Percentiles rank a stretch among this genome's conserved stretches.
Conservation (phyloP, 2,888 invertebrate species). For the Nephrotoma flavescens region DNA sequence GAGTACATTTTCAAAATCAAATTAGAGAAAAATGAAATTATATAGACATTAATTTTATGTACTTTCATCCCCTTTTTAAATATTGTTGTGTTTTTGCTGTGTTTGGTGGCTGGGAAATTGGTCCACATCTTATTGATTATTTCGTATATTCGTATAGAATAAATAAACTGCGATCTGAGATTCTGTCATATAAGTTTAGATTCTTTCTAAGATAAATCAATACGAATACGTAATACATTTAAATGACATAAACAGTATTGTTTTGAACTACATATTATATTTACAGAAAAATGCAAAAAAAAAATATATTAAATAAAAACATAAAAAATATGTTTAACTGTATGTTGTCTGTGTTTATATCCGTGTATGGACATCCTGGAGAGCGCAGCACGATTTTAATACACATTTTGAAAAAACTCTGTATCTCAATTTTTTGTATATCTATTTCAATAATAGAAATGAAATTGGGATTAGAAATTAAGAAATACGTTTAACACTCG, state of each 20-base stretch:
- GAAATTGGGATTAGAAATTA: not conserved
- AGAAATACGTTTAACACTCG: not conserved
- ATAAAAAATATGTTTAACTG: conserved; percentile 1
- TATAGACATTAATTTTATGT: not conserved
- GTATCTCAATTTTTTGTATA: not conserved
- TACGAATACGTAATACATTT: not conserved
- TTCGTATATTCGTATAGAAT: not conserved
- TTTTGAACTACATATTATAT: not conserved
- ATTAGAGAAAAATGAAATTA: not conserved
- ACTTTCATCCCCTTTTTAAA: not conserved
- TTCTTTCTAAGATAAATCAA: not conserved
- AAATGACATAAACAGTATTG: not conserved
- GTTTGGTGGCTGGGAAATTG: not conserved
- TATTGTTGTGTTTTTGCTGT: not conserved
- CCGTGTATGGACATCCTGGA: conserved; percentile 4
- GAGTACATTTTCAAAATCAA: not conserved
- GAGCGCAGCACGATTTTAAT: not conserved
- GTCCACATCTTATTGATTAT: not conserved
- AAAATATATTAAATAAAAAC: not conserved
- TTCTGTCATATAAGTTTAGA: not conserved
- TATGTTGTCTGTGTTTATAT: conserved; percentile 3
- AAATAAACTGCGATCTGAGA: not conserved
- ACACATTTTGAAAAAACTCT: not conserved
- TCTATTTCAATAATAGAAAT: not conserved
- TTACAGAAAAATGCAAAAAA: not conserved